Percentiles rank a stretch among this genome's conserved stretches.
These are phyloP conservation scores for Propithecus deckenii DNA, from an alignment of 2,797 vertebrate genomes.

Conservation along the genomic window DNA sequence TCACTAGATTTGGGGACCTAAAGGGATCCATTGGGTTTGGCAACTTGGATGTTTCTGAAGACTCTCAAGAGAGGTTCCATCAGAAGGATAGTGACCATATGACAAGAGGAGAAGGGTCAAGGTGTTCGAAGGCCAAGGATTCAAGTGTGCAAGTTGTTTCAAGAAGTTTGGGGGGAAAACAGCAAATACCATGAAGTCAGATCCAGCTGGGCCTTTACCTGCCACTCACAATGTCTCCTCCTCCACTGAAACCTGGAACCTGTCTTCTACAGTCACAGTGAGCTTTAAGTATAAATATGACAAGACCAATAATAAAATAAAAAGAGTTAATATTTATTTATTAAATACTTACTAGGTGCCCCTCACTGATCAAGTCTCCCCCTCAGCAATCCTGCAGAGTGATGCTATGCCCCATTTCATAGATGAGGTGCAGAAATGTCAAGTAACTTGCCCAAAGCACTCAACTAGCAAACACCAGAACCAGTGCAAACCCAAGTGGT, in stretches of 20 bases:
- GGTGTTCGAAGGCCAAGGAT: background rate
- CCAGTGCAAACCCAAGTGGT: background rate
- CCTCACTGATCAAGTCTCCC: background rate
- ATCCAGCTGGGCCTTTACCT: background rate
- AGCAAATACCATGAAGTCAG: no score
- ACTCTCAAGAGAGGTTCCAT: background rate
- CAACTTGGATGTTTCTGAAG: background rate
- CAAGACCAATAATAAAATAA: background rate
- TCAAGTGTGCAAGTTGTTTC: background rate
- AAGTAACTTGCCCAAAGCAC: background rate
- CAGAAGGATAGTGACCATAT: background rate
- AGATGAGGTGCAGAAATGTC: background rate
- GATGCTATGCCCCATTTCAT: background rate
- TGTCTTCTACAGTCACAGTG: background rate
- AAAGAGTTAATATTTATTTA: background rate
- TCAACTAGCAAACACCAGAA: background rate
- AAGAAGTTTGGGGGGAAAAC: background rate
- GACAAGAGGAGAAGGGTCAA: background rate
- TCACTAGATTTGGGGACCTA: accelerated
- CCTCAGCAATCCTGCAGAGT: background rate
- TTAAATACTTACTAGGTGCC: background rate
- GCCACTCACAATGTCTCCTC: no score
- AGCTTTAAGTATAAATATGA: background rate
- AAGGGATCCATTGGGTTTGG: accelerated
- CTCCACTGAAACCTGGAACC: background rate